These are phyloP conservation scores for Arge pagana DNA, from an alignment of 2,888 invertebrate species.

Conservation along the genomic window DNA sequence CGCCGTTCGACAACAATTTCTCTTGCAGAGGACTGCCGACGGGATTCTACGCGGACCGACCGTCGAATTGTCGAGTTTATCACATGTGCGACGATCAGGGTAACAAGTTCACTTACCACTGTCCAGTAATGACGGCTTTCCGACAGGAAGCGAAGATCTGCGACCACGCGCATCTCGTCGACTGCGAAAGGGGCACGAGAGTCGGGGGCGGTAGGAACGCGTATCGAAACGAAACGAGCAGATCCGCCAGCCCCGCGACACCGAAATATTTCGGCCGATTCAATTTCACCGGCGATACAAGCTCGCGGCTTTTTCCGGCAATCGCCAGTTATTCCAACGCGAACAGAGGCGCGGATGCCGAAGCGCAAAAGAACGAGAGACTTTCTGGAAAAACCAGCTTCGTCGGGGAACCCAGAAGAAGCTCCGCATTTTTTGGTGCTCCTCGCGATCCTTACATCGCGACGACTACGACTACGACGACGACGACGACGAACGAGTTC, in stretches of 20 bases:
- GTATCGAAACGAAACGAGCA: neutral
- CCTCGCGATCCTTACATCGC: conserved; percentile 1
- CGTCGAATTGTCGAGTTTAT: conserved; percentile 46
- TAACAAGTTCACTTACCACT: conserved; percentile 50
- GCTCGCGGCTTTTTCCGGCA: too few species aligned
- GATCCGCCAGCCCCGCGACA: conserved; percentile 23
- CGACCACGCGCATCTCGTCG: conserved; percentile 51
- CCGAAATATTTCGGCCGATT: too few species aligned
- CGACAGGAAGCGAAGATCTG: conserved; percentile 51
- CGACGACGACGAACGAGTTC: conserved; percentile 25
- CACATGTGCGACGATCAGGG: conserved; percentile 52
- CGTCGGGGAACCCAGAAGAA: too few species aligned
- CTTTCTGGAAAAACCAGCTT: too few species aligned
- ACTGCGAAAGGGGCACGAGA: conserved; percentile 33
- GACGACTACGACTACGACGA: conserved; percentile 15
- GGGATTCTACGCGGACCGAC: conserved; percentile 49
- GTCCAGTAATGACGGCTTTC: conserved; percentile 51
- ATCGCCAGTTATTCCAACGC: neutral
- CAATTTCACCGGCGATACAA: too few species aligned
- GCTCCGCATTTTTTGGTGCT: too few species aligned
- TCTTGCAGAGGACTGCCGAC: conserved; percentile 41
- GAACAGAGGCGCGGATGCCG: too few species aligned
- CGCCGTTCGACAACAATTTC: conserved; percentile 40
- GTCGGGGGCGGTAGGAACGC: too few species aligned
- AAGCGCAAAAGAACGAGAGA: too few species aligned